A percentile compares a stretch with the other conserved stretches of the same genome.
phyloP scores from a whole-genome alignment of 2,113 vertebrate genomes.

The Podarcis muralis region DNA sequence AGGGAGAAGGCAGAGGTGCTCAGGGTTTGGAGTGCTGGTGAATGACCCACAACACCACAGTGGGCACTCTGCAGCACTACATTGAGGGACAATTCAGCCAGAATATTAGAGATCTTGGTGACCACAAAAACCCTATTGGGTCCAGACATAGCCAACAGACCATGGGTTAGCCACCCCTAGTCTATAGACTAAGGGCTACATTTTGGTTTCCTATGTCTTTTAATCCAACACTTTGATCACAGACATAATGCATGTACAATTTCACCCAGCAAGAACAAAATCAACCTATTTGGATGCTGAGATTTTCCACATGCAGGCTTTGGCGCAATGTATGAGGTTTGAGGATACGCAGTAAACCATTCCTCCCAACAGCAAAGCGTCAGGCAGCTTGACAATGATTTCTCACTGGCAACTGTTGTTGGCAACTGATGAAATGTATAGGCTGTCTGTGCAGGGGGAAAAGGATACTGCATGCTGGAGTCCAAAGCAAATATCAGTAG shows the following conservation, averaged over 20 bases:
- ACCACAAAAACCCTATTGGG: too few species aligned
- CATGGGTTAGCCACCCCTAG: too few species aligned
- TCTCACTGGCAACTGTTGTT: slow-evolving; percentile 5
- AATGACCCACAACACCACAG: too few species aligned
- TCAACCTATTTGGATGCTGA: neutral
- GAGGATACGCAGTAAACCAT: neutral
- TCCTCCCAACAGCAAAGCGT: neutral
- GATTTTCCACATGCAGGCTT: neutral
- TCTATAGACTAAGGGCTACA: neutral
- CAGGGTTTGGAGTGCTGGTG: too few species aligned
- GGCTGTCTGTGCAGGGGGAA: neutral
- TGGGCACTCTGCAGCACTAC: too few species aligned
- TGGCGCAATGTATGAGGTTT: neutral
- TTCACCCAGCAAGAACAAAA: neutral
- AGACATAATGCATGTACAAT: neutral
- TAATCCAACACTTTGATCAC: neutral
- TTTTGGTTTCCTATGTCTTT: neutral
- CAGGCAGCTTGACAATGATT: neutral
- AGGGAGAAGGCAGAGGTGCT: too few species aligned
- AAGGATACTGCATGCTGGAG: neutral
- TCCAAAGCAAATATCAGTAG: slow-evolving; percentile 12
- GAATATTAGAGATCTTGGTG: too few species aligned
- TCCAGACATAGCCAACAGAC: too few species aligned
- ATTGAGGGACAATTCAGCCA: too few species aligned
- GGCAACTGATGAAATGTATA: slow-evolving; percentile 3